Percentiles rank a stretch among this genome's conserved stretches.
Conservation (phyloP, 2,113 vertebrate genomes). For the Rhinogobius similis region DNA sequence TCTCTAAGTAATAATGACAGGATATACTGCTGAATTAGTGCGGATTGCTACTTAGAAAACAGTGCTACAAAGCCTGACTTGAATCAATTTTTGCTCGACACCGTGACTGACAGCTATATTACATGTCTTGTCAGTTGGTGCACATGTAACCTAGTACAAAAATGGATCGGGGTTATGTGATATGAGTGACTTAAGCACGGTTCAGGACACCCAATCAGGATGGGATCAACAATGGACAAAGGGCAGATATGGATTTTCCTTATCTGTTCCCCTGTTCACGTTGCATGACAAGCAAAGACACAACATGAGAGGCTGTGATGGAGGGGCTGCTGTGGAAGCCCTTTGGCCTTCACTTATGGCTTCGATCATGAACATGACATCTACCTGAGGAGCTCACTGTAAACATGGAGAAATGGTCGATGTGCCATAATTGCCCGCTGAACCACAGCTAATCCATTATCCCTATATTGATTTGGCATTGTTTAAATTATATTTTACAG, state of each 20-base stretch:
- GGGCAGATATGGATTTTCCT: background rate
- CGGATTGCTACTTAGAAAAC: background rate
- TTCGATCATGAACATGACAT: conserved; percentile 4
- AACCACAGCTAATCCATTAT: background rate
- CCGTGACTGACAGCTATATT: conserved; percentile 7
- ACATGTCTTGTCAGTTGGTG: background rate
- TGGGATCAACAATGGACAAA: conserved; percentile 5
- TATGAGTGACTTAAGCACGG: conserved; percentile 1
- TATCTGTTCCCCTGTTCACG: conserved; percentile 1
- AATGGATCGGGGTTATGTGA: conserved; percentile 2
- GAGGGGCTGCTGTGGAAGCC: background rate
- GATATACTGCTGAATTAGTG: too few relatives aligned
- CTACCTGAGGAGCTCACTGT: background rate
- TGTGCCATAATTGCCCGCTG: background rate
- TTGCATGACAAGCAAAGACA: conserved; percentile 4
- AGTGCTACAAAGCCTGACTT: background rate
- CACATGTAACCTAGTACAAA: conserved; percentile 2
- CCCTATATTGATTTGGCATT: background rate
- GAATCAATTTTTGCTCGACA: conserved; percentile 2
- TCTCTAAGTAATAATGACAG: background rate
- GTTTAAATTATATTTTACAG: too few relatives aligned
- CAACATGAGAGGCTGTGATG: background rate
- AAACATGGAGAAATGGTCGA: background rate
- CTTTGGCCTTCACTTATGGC: background rate
- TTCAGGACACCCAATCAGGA: conserved; percentile 7